Evolutionary conservation across 2,888 invertebrate genomes (phyloP).

Genomic region (Uropetala carovei): DNA sequence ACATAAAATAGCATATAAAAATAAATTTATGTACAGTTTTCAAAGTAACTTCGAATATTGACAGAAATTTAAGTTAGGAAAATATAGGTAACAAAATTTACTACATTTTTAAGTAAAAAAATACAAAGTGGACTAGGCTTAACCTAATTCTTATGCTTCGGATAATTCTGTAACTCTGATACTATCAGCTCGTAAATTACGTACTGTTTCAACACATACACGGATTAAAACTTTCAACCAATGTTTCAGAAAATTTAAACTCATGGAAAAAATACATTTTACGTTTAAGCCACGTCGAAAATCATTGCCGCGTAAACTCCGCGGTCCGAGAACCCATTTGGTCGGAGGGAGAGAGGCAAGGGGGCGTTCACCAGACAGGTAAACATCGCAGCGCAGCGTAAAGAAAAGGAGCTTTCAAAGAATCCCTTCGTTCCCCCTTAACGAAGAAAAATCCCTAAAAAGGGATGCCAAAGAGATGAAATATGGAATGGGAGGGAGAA

Average conservation of each 20-base stretch:
- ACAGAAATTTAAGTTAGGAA: no score
- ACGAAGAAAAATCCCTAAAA: constrained; percentile 56
- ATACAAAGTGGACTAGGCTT: no score
- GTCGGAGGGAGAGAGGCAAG: constrained; percentile 4
- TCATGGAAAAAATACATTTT: constrained; percentile 9
- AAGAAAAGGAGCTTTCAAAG: constrained; percentile 47
- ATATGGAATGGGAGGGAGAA: neutral
- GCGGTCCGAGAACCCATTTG: neutral
- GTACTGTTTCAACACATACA: no score
- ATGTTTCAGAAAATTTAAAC: neutral
- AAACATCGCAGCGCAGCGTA: constrained; percentile 36
- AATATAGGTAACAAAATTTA: no score
- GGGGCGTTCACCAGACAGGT: constrained; percentile 31
- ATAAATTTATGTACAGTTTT: no score
- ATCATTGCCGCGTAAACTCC: neutral
- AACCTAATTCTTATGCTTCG: no score
- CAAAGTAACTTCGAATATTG: no score
- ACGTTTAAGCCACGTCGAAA: neutral
- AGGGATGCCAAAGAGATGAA: constrained; percentile 54
- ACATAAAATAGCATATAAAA: no score
- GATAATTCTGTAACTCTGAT: no score
- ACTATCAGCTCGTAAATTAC: no score
- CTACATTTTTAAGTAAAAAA: no score
- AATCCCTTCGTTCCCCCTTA: constrained; percentile 37
- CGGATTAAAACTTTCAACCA: neutral